Evolutionary conservation across 2,888 invertebrate species (phyloP).

Genomic region (Oscheius myriophilus): DNA sequence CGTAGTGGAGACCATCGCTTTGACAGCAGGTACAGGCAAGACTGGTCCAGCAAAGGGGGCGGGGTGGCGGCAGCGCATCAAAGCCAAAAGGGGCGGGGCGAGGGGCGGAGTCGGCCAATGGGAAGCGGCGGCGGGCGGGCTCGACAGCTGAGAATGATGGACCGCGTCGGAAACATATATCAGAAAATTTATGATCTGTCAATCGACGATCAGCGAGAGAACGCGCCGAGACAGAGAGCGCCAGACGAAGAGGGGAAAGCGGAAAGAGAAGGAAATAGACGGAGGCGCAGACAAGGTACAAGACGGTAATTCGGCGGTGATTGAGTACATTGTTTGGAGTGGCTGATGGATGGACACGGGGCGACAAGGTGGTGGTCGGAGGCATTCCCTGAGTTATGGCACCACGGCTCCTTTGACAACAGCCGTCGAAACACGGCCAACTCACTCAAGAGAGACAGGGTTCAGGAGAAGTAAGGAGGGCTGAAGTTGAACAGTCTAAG

Average conservation of each 20-base stretch:
- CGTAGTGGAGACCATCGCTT: slow-evolving; percentile 47
- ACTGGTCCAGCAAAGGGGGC: slow-evolving; percentile 16
- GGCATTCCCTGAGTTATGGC: too few relatives aligned
- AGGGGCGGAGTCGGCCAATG: not conserved
- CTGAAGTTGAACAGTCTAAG: too few relatives aligned
- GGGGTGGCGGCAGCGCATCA: slow-evolving; percentile 23
- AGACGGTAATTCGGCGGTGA: slow-evolving; percentile 28
- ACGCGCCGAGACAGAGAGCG: slow-evolving; percentile 4
- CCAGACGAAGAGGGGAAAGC: slow-evolving; percentile 7
- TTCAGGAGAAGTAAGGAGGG: too few relatives aligned
- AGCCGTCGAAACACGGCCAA: too few relatives aligned
- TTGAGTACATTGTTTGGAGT: slow-evolving; percentile 26
- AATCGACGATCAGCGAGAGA: slow-evolving; percentile 30
- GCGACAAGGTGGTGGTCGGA: slow-evolving; percentile 23
- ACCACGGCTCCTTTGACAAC: too few relatives aligned
- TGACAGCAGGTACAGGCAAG: not conserved
- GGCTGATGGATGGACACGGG: slow-evolving; percentile 27
- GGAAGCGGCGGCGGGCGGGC: slow-evolving; percentile 15
- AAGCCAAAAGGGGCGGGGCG: slow-evolving; percentile 21
- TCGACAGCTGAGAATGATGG: slow-evolving; percentile 30
- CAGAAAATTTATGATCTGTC: slow-evolving; percentile 60
- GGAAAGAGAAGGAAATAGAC: slow-evolving; percentile 10
- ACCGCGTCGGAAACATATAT: slow-evolving; percentile 42
- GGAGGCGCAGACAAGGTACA: slow-evolving; percentile 19
- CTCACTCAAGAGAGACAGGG: too few relatives aligned